Evolutionary conservation across 1,140 invertebrate species (phyloP).

Genomic region (Drosophila sucinea): DNA sequence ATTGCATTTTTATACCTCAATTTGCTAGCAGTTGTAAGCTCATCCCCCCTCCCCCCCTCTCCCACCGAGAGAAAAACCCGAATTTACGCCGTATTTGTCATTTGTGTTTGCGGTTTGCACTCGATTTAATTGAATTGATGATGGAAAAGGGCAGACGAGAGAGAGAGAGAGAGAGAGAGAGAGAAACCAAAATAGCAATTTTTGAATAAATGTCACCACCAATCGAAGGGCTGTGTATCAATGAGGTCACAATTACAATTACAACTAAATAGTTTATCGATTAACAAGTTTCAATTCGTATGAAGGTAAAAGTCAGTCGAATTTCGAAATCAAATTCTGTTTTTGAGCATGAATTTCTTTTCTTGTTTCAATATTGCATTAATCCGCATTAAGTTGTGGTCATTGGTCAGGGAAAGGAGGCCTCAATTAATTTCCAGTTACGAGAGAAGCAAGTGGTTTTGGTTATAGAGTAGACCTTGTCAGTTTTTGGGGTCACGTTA

Average conservation of each 20-base stretch:
- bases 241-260: background rate
- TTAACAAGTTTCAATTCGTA: background rate
- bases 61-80: conserved; percentile 5
- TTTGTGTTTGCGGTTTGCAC: conserved; percentile 63
- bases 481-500: background rate
- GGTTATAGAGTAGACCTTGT: background rate
- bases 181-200: background rate
- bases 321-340: too few species aligned
- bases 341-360: too few species aligned
- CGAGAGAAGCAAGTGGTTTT: background rate
- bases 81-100: conserved; percentile 47
- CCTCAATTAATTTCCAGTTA: background rate
- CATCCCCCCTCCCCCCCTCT: background rate
- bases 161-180: background rate
- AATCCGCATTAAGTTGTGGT: too few species aligned
- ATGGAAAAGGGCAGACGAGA: background rate
- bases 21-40: conserved; percentile 15
- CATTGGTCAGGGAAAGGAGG: too few species aligned
- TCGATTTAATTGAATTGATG: conserved; percentile 61
- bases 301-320: too few species aligned
- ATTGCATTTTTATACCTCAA: conserved; percentile 49
- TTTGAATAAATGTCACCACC: background rate
- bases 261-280: background rate
- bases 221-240: background rate
- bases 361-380: too few species aligned